These are phyloP conservation scores for Cybosia mesomella DNA, from an alignment of 2,888 invertebrate species.

Conservation along the genomic window DNA sequence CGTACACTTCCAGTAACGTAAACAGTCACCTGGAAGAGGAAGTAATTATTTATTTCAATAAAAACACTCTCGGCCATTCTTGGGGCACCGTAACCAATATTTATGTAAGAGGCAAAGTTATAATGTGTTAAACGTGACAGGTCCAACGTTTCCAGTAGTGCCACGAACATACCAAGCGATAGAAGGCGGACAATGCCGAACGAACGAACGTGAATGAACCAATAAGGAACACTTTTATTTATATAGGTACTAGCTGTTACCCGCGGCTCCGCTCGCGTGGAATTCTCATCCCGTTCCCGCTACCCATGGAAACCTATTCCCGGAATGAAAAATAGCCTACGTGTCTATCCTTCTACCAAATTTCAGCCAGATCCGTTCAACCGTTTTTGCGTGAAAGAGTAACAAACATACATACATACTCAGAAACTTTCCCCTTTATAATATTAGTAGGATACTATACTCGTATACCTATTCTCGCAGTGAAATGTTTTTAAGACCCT, in stretches of 20 bases:
- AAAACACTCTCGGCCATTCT: conserved; percentile 7
- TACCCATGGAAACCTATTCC: no score
- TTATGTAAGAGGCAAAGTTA: conserved; percentile 11
- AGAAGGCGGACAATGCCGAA: not conserved
- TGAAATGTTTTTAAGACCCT: not conserved
- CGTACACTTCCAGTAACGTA: not conserved
- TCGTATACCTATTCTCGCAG: not conserved
- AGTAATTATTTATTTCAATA: conserved; percentile 10
- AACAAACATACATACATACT: no score
- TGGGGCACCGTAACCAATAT: conserved; percentile 15
- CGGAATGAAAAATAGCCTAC: no score
- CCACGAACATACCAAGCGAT: not conserved
- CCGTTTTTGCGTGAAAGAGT: no score
- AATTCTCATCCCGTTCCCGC: no score
- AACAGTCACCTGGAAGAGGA: conserved; percentile 8
- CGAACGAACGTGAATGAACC: not conserved
- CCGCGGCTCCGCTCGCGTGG: no score
- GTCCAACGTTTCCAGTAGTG: not conserved
- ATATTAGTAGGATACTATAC: no score
- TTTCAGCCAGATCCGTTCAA: no score
- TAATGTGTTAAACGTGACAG: conserved; percentile 10
- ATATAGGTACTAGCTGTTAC: no score
- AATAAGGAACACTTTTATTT: no score
- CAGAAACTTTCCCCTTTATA: no score
- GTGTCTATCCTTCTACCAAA: no score